Base-by-base conservation (phyloP, 1,140 invertebrate species). In the Tigriopus japonicus region DNA sequence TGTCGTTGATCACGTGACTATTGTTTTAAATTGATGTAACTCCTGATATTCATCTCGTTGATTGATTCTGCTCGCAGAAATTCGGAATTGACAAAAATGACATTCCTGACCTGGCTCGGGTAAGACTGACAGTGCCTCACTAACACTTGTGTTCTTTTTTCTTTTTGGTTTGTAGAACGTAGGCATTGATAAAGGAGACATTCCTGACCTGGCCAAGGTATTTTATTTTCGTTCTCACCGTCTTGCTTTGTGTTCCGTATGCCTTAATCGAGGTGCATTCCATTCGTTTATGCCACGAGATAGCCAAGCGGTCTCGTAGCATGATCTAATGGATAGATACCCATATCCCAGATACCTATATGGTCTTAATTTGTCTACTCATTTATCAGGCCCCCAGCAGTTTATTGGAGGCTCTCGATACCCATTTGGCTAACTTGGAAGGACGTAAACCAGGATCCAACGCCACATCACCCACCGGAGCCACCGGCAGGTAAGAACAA, bases 151-250 rank as follows among this genome's bases (percentile, higher is more conserved):
- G 13, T 63, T 52, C n/a, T 62, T 42, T 64, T 54, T 66, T 59
- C 41, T 64, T 65, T 65, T 68, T 62, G 64, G 53, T 59, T 69
- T 73, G 64, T 77, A 94, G 82, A 93, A 90, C 72, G 91, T 97
- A 64, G 95, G 95, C 40, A 97, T 99, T 70, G 94, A 98, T 73
- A 95, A 94, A 75, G 92, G 93, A 42, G 94, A 98, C 68, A 98
- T 98, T 74, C 95, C 95, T 52, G 95, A 98, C 75, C 78, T 98
- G 63, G 96, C 92, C 1, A 95, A 95, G 76, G 84, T 84, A 56
- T 24, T 23, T 55, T 17, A 59, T 49, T 35, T 35, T 9, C 28
- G 28, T 35, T 35, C 28, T 35, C 28, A 35, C 28, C 28, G 28
- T 35, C 9, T 35, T 35, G n/a, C 28, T 9, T 35, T 35, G 28